Evolutionary conservation across 2,797 vertebrate genomes (phyloP), one percentile per base, ranked within the genome.

Genomic region (Perodicticus potto): DNA sequence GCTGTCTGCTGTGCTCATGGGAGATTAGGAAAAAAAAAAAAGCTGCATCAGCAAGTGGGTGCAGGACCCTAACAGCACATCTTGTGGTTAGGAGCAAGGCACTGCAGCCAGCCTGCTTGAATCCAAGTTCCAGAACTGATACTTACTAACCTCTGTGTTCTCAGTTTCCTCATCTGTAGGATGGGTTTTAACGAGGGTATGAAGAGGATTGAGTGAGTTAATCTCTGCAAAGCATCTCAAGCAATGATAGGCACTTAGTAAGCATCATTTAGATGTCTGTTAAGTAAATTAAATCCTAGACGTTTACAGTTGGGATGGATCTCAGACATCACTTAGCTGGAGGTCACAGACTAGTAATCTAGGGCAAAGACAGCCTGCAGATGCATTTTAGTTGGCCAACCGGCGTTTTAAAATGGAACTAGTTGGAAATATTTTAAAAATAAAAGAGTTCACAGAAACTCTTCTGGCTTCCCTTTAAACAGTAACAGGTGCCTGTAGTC

Each of bases 1-100:
- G 99, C 99, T 0, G 99, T 99, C 99, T 99, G 99, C 99, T 99
- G 98, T 34, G 61, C 97, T 97, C 98, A 82, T 0, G 83, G 0
- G 81, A 0, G 8, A 81, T 89, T 37, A 9, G 22, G 7, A 96
- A 94, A 73, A 77, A 86, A 73, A 77, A 86, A 90, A 89, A 95
- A 82, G 3, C 1, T 3, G 9, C 1, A 20, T 95, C 40, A 93
- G 34, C 40, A 32, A 3, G 85, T 0, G 25, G 8, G 1, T 0
- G 14, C 2, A 12, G 10, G 80, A 73, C 10, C 34, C 22, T 59
- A 6, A 4, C 0, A 25, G 67, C n/a, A 14, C 1, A 61, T 4
- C n/a, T 16, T 8, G 2, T 7, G 43, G 57, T 13, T 11, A 83
- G 34, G 69, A 12, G 11, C 65, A 53, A 32, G 65, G 22, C 13